phyloP scores from a whole-genome alignment of 2,113 vertebrate species.

The Apistogramma diplotaenia region DNA sequence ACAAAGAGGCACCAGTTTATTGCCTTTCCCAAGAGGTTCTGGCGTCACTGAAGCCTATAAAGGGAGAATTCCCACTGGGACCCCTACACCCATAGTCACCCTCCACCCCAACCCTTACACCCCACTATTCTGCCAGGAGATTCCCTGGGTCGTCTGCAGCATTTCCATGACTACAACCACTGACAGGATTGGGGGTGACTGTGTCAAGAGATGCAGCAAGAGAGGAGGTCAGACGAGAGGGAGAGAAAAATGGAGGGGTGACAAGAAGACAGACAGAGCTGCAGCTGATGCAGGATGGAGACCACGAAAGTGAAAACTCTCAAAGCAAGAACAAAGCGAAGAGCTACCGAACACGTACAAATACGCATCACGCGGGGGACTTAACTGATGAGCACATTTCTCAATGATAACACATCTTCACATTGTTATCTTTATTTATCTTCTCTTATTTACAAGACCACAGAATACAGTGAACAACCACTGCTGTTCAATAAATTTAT shows the following conservation, averaged over 20 bases:
- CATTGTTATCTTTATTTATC: conserved; percentile 62
- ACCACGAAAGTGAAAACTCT: conserved; percentile 19
- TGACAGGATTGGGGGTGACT: conserved; percentile 56
- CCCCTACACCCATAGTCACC: conserved; percentile 59
- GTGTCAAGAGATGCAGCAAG: conserved; percentile 60
- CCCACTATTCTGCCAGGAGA: conserved; percentile 68
- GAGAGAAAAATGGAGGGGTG: conserved; percentile 22
- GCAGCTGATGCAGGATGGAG: conserved; percentile 4
- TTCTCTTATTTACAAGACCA: conserved; percentile 70
- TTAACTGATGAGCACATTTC: background rate
- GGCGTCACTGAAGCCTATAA: conserved; percentile 78
- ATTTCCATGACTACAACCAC: conserved; percentile 75
- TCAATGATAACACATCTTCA: background rate
- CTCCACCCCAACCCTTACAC: conserved; percentile 56
- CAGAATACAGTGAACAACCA: conserved; percentile 59
- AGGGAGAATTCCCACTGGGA: conserved; percentile 76
- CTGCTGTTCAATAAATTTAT: conserved; percentile 70
- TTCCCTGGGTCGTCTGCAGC: conserved; percentile 63
- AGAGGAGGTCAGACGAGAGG: background rate
- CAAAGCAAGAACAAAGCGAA: background rate
- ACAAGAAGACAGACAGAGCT: conserved; percentile 33
- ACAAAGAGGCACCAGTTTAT: conserved; percentile 77
- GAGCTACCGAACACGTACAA: background rate
- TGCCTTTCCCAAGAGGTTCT: conserved; percentile 76
- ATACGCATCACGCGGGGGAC: background rate